phyloP scores from a whole-genome alignment of 1,140 invertebrate genomes.

The Anoplophora glabripennis region DNA sequence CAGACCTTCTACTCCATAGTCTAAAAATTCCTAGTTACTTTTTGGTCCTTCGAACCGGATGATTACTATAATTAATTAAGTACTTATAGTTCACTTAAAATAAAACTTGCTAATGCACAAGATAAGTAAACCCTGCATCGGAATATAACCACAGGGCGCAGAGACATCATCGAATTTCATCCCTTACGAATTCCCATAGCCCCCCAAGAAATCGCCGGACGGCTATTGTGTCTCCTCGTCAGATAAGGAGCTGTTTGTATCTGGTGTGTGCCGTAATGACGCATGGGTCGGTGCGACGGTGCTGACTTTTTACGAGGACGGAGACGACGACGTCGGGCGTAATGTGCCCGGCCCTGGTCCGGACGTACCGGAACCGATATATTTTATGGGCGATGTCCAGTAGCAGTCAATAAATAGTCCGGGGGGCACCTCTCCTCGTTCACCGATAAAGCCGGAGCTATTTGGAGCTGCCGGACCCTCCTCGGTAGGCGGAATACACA shows the following conservation, averaged over 20 bases:
- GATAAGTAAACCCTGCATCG: too few relatives aligned
- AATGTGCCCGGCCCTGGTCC: constrained; percentile 24
- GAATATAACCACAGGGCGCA: too few relatives aligned
- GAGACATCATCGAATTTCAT: too few relatives aligned
- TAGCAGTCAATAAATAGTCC: constrained; percentile 45
- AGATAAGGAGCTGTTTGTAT: constrained; percentile 25
- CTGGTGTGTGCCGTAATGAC: constrained; percentile 40
- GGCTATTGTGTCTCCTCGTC: neutral
- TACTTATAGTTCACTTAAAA: too few relatives aligned
- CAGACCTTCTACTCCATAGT: too few relatives aligned
- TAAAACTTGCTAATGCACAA: too few relatives aligned
- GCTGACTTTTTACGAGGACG: constrained; percentile 34
- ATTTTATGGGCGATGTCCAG: constrained; percentile 45
- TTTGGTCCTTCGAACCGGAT: too few relatives aligned
- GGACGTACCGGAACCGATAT: constrained; percentile 40
- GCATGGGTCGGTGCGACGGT: constrained; percentile 25
- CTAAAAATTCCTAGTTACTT: too few relatives aligned
- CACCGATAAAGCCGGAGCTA: constrained; percentile 1
- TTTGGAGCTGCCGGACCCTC: neutral
- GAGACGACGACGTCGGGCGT: constrained; percentile 14
- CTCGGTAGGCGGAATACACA: constrained; percentile 26
- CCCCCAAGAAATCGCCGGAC: too few relatives aligned
- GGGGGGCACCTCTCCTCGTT: constrained; percentile 19
- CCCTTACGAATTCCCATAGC: too few relatives aligned
- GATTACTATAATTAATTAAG: too few relatives aligned